Conservation (phyloP, 1,140 invertebrate genomes). For the Eurytemora carolleeae region DNA sequence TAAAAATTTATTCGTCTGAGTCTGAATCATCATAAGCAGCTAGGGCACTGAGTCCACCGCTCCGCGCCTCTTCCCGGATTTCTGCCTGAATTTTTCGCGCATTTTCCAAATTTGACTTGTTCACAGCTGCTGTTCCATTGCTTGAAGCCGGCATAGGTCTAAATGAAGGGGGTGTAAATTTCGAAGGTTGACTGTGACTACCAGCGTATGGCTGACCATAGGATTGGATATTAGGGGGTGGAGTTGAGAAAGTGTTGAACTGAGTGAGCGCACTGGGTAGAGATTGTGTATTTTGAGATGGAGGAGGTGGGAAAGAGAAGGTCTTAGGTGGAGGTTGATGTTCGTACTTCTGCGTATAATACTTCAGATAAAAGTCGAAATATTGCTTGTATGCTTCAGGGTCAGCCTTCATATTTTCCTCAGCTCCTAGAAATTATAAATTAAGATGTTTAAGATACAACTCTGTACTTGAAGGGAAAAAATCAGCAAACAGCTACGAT, state of each 20-base stretch:
- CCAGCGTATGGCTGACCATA: neutral
- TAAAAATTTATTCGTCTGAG: too few species aligned
- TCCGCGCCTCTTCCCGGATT: too few species aligned
- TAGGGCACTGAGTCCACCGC: too few species aligned
- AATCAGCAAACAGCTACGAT: too few species aligned
- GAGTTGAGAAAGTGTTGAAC: neutral
- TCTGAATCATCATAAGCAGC: too few species aligned
- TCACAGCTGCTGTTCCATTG: too few species aligned
- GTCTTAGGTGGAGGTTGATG: neutral
- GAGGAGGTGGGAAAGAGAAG: neutral
- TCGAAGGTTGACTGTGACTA: neutral
- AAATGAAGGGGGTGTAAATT: too few species aligned
- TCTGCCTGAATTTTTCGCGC: neutral
- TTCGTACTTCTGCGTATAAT: neutral
- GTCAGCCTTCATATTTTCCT: neutral
- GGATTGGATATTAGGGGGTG: neutral
- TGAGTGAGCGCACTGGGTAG: neutral
- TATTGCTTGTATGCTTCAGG: neutral
- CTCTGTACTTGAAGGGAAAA: neutral
- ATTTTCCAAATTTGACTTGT: neutral
- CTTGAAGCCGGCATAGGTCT: too few species aligned
- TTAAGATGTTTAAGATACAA: neutral
- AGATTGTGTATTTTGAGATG: neutral
- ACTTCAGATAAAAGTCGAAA: neutral
- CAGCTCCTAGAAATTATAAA: neutral